Evolutionary conservation across 2,113 vertebrate genomes (phyloP).

Genomic region (Fukomys damarensis): DNA sequence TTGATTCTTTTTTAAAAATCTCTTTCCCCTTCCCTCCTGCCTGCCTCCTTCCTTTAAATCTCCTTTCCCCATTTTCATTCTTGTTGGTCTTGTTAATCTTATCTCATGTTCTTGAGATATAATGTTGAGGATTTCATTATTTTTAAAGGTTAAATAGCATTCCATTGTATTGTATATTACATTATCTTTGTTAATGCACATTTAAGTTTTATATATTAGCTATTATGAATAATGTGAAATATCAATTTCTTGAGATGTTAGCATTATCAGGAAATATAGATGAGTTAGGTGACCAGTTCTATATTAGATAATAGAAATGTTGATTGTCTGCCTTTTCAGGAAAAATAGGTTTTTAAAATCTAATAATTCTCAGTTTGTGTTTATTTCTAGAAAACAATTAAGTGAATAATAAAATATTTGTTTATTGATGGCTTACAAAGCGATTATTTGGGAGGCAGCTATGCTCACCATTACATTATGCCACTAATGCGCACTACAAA

Average conservation of each 20-base stretch:
- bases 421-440: not conserved
- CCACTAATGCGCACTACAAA: too few species aligned
- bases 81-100: not conserved
- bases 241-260: constrained; percentile 17
- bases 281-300: constrained; percentile 4
- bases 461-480: too few species aligned
- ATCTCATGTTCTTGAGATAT: not conserved
- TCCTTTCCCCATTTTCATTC: not conserved
- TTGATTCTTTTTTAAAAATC: not conserved
- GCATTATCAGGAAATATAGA: not conserved
- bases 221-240: not conserved
- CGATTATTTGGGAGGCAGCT: too few species aligned
- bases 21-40: not conserved
- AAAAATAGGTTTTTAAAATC: not conserved
- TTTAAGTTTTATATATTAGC: not conserved
- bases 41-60: not conserved
- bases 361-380: not conserved
- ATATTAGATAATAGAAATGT: constrained; percentile 8
- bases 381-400: constrained; percentile 18
- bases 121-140: not conserved
- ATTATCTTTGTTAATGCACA: not conserved
- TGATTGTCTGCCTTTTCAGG: not conserved
- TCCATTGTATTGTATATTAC: not conserved
- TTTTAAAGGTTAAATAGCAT: not conserved
- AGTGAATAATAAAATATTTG: not conserved